Conservation (phyloP, 2,888 invertebrate species). For the Lycocerus yunnanus region DNA sequence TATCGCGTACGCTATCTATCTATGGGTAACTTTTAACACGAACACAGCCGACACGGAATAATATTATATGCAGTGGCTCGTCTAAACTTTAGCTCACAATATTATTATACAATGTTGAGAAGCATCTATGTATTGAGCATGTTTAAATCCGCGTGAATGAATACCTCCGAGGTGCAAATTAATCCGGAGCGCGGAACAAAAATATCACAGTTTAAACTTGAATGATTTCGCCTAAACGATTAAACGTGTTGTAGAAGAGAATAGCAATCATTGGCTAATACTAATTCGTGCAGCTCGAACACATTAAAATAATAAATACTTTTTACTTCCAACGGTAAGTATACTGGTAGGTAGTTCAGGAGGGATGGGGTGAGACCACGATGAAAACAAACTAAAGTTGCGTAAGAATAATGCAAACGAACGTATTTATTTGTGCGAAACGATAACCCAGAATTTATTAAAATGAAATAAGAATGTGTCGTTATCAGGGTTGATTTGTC, state of each 20-base stretch:
- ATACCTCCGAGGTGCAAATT: conserved; percentile 47
- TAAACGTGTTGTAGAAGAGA: not conserved
- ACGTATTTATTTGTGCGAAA: conserved; percentile 24
- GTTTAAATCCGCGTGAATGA: conserved; percentile 43
- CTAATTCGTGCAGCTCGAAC: conserved; percentile 3
- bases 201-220: conserved; percentile 48
- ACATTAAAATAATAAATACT: conserved; percentile 9
- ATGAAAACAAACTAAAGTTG: conserved; percentile 8
- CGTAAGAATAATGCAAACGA: conserved; percentile 16
- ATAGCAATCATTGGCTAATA: not conserved
- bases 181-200: conserved; percentile 50
- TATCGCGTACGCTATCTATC: too few relatives aligned
- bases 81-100: conserved; percentile 27
- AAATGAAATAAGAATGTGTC: conserved; percentile 55
- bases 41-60: not conserved
- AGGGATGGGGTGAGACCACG: conserved; percentile 2
- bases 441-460: conserved; percentile 48
- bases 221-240: conserved; percentile 21
- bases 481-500: conserved; percentile 54
- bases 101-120: conserved; percentile 23
- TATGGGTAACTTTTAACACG: not conserved
- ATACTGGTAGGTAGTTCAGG: too few relatives aligned
- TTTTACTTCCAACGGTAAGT: conserved; percentile 8
- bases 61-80: conserved; percentile 18
- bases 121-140: conserved; percentile 35